These are phyloP conservation scores for Rostratula benghalensis DNA, from an alignment of 2,113 vertebrate species.

Conservation along the genomic window DNA sequence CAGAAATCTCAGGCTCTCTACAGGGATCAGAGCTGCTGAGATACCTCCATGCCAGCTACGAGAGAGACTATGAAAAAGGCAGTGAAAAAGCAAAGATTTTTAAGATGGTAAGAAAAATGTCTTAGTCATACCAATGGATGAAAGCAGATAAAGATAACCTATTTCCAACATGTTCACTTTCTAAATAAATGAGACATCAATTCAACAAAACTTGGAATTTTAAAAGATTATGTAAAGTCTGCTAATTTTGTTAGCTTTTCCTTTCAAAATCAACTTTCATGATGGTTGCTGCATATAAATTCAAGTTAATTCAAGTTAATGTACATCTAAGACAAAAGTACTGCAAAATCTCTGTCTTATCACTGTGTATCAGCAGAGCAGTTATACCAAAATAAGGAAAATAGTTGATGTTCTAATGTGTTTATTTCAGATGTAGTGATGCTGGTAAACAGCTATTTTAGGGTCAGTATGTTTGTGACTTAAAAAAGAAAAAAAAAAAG, in stretches of 20 bases:
- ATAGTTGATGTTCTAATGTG: background rate
- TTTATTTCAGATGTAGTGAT: background rate
- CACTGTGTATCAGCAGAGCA: background rate
- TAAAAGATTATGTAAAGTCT: background rate
- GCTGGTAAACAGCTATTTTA: background rate
- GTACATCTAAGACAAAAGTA: background rate
- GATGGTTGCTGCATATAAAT: background rate
- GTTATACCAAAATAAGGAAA: background rate
- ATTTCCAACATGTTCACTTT: rapidly evolving
- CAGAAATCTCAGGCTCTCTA: background rate
- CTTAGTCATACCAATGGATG: background rate
- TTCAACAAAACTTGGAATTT: background rate
- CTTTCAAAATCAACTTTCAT: background rate
- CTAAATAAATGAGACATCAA: background rate
- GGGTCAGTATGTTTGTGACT: background rate
- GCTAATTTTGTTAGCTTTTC: background rate
- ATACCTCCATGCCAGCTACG: background rate
- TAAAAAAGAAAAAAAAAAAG: no score
- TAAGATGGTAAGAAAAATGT: background rate
- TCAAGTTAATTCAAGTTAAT: background rate
- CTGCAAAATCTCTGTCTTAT: background rate
- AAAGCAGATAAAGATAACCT: background rate
- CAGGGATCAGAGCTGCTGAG: background rate
- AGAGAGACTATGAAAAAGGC: background rate
- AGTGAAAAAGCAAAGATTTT: background rate